Conservation (phyloP, 92 coral and sea anemone genomes). For the Heliopora coerulea region DNA sequence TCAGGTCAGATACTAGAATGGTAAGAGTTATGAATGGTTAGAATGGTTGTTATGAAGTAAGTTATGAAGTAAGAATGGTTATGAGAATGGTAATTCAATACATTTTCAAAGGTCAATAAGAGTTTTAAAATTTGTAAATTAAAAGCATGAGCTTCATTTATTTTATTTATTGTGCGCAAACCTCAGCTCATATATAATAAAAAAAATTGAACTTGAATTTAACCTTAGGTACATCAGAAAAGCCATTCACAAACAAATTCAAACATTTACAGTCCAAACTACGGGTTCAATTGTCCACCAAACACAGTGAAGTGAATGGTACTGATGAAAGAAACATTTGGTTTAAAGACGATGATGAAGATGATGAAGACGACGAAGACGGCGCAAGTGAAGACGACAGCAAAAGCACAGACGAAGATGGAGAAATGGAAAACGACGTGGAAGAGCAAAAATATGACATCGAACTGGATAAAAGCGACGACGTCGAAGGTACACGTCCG, state of each 20-base stretch:
- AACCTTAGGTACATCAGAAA: constrained; percentile 1
- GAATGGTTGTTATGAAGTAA: too few relatives aligned
- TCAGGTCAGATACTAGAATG: too few relatives aligned
- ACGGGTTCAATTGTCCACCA: neutral
- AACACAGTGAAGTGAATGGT: neutral
- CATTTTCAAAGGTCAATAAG: too few relatives aligned
- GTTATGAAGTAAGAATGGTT: too few relatives aligned
- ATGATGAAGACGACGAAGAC: constrained; percentile 4
- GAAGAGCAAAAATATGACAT: neutral
- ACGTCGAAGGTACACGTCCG: too few relatives aligned
- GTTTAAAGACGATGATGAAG: neutral
- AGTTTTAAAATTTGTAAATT: too few relatives aligned
- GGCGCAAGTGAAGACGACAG: neutral
- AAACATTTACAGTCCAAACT: neutral
- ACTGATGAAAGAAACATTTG: neutral
- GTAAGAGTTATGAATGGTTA: too few relatives aligned
- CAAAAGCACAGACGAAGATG: neutral
- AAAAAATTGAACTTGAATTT: too few relatives aligned
- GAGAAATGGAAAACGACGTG: neutral
- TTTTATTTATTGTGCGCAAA: too few relatives aligned
- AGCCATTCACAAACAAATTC: constrained; percentile 4
- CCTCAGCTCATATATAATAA: neutral
- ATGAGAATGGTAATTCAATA: too few relatives aligned
- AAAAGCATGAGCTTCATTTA: too few relatives aligned
- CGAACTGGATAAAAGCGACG: too few relatives aligned